Evolutionary conservation across 2,113 vertebrate species (phyloP), one percentile per base, ranked within the genome.

Genomic region (Poecile atricapillus): DNA sequence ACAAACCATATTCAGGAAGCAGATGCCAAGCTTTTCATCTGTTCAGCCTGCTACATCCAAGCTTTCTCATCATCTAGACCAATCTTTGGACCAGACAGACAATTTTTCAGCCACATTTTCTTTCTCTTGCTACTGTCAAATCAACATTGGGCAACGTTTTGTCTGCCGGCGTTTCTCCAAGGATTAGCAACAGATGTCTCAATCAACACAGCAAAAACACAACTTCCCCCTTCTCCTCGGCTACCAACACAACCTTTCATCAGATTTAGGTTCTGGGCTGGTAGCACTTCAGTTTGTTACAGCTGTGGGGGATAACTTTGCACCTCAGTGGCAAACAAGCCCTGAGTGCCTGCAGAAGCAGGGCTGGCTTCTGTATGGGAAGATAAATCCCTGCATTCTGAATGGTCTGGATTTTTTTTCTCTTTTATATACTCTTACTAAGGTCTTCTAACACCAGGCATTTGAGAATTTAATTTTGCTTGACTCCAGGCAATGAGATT

Each of bases 121-220:
- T 43, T 95, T 89, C 87, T 91, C 69, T 79, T 68, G 73, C 89
- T 89, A 49, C 94, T 94, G 89, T 93, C 95, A 89, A 83, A 91
- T 93, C 91, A 95, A 95, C 94, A 85, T 44, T 84, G 91, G 91
- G 93, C 89, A 95, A 73, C 58, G 9, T 95, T 94, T 82, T 82
- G 74, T 73, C 94, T 94, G 91, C 89, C 86, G 84, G 83, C 19
- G 0, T 68, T 90, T 77, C 93, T 92, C 86, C 0, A 0, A 89
- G 74, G 91, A 96, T 85, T 94, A 95, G 81, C 93, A 95, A 91
- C 89, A 96, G 89, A 91, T 96, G 93, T 95, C 95, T 95, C 70
- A 46, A 71, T 85, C 87, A 82, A 58, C 74, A 76, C 39, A 85
- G 87, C 70, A 89, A 80, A 94, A 96, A 65, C 65, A 91, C 44